Evolutionary conservation across 92 coral and sea anemone genomes (phyloP), one percentile per base, ranked within the genome.

Genomic region (Porites lobata): DNA sequence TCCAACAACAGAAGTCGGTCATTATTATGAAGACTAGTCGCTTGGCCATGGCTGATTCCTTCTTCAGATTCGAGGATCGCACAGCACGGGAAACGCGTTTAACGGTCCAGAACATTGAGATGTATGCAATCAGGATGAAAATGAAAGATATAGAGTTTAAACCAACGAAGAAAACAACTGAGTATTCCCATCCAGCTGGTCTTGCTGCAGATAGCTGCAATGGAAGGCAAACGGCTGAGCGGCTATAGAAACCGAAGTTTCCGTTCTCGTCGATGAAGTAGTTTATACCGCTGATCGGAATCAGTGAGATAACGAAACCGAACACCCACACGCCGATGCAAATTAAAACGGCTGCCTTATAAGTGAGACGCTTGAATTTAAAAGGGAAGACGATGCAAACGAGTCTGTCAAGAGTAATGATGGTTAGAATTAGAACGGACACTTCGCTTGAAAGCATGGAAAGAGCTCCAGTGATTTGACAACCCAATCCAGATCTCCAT

Each of bases 1-100:
- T 92, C 95, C 95, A 92, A 70, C 95, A 92, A 54, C 82, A 77
- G 64, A 92, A 92, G 85, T 92, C 95, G 24, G 95, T 92, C 80
- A 85, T 67, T 29, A 92, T 86, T 57, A 92, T 92, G 72, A 90
- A 92, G 52, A 89, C 79, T 53, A 86, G 88, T 53, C 89, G 78
- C 65, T 84, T 92, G 21, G 95, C 95, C 90, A 92, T 87, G 65
- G 93, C 81, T 47, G 95, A 92, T 43, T 92, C 95, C 53, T 91
- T 89, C 68, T 90, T 90, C 8, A 86, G 65, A 21, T 89, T 85
- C 7, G 93, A 89, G 9, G 95, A 92, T 8, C 95, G 85, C 47
- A 77, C 93, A 0, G 91, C 88, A 17, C 76, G 69, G 7, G 93
- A 68, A 5, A 76, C 93, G 18, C 79, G 82, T 62, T 81, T 85